Base-by-base conservation (phyloP, 2,888 invertebrate species). In the Limulus polyphemus region DNA sequence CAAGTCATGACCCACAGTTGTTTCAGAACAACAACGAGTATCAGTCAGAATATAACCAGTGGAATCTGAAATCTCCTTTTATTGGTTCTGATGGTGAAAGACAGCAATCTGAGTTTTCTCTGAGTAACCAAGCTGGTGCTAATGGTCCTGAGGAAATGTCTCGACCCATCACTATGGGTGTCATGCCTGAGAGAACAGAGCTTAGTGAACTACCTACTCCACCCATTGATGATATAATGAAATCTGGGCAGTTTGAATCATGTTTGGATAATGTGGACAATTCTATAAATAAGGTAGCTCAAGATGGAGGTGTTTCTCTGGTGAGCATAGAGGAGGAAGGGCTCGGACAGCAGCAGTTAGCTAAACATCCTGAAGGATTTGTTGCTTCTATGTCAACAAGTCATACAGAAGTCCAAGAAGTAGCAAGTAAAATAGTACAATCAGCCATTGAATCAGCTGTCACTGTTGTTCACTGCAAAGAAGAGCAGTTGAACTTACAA, bases 201-300 rank as follows among this genome's bases (percentile, higher is more conserved):
- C 52, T 66, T 13, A 66, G 66, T 62, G 66, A 66, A 49, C 51
- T 66, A 11, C 66, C 66, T 10, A 66, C 66, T 11, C 66, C 66
- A 14, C 66, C 66, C 5, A 54, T 54, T 32, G 54, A 54, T 17
- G 54, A 54, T 7, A 17, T 54, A 32, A 32, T 32, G 14, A 16
- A 16, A 11, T 17, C 4, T 7, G 17, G 32, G 32, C 11, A 54
- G 32, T 54, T 54, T 54, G 32, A 32, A 32, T 7, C 32, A 32
- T 32, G 32, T 32, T 32, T 32, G 32, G 32, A 32, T 5, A 32
- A 32, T 32, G 3, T 32, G 32, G 32, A 32, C 3, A 32, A 32
- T 32, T 32, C 32, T 32, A 32, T 32, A 32, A 32, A 32, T 32
- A 32, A 32, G 32, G 32, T 32, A 7, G 32, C 32, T 32, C 32